Evolutionary conservation across 2,113 vertebrate genomes (phyloP), one percentile per base, ranked within the genome.

Genomic region (Perognathus longimembris): DNA sequence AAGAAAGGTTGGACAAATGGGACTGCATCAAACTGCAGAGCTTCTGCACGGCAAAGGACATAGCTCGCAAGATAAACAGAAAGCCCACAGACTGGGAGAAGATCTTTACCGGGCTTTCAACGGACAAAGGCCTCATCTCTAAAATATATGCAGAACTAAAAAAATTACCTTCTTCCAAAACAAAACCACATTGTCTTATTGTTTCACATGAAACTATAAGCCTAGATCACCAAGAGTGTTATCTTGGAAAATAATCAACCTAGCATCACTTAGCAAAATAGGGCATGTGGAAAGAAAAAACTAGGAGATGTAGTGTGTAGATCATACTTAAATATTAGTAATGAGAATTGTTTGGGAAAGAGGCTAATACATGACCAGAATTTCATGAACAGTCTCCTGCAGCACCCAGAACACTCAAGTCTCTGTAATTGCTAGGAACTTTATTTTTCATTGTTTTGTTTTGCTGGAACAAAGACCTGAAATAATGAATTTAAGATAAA

Each of bases 311-410:
- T 88, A 32, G 74, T 57, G 24, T 88, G 40, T 59, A 79, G 59
- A 82, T 71, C 67, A 94, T n/a, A 81, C 57, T 88, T 93, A 80
- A 93, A 89, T 93, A 93, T 86, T 70, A 28, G 50, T 30, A 82
- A 18, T 54, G 36, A 89, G 74, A 76, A 93, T 50, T 34, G 61
- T 38, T 83, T 75, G 87, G 54, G 45, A 59, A 50, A 74, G 30
- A 69, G 64, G 88, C 75, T 84, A 71, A 73, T 57, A 40, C 32
- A 32, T 81, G 69, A 87, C 24, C 67, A 85, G 69, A 50, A 32
- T 36, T 34, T n/a, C 26, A 54, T 2, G n/a, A 71, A 24, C 14
- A 5, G 8, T 4, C 54, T 78, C 22, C 86, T n/a, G 70, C 64
- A 75, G 17, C 24, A 87, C 32, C 14, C 67, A 45, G 18, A 20